Evolutionary conservation across 2,797 vertebrate species (phyloP), one percentile per base, ranked within the genome.

Genomic region (Echiichthys vipera): DNA sequence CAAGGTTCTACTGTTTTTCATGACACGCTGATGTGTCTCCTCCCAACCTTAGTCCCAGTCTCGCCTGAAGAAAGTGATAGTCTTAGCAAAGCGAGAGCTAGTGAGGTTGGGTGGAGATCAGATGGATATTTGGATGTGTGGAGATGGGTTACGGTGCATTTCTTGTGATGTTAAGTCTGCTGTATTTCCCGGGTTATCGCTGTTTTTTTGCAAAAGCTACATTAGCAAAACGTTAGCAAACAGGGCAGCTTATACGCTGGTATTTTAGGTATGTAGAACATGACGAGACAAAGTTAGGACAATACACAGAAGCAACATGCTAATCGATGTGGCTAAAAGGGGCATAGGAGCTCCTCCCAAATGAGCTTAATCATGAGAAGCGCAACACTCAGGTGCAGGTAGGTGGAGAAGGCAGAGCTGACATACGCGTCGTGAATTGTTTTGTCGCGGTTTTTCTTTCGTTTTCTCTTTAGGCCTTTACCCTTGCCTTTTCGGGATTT

Each of bases 401-500:
- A 93, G 79, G 92, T 92, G 81, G 93, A 93, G 90, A 93, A 94
- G 91, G 92, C 93, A 59, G 92, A 94, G 93, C 93, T 95, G 93
- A 96, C 95, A 77, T 96, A 96, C 95, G 92, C 93, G 85, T 94
- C 91, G 59, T 78, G 89, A 89, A 88, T 91, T 88, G 84, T 91
- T 96, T 96, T 97, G 95, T 97, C 96, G 84, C 95, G 95, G 94
- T 95, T 96, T 98, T 97, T 98, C 96, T 98, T 98, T 97, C 96
- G 95, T 94, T 98, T 98, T 97, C 96, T 95, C 95, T 98, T 99
- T 97, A 94, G 96, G 95, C 96, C 96, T 96, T 97, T 97, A 83
- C 95, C 96, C 94, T 95, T 97, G 95, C 95, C 96, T 96, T 94
- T 96, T 92, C 96, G 93, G 95, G 95, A 94, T 96, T 96, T 97